These are phyloP conservation scores for Aporrectodea caliginosa DNA, from an alignment of 1,140 invertebrate species.

Conservation along the genomic window DNA sequence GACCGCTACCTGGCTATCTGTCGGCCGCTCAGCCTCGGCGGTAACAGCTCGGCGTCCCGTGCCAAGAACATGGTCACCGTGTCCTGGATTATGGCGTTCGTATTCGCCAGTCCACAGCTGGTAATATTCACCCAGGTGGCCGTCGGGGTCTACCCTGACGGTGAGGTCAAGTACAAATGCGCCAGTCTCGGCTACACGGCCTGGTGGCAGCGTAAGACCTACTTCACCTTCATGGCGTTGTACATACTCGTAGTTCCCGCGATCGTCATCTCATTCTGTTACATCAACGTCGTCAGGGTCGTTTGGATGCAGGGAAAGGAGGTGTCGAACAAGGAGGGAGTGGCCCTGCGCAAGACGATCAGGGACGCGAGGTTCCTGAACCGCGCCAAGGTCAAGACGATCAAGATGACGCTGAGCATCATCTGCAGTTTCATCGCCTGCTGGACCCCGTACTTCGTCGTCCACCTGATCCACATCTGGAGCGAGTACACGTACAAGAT, in stretches of 20 bases:
- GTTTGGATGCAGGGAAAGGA: conserved; percentile 48
- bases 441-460: conserved; percentile 58
- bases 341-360: conserved; percentile 39
- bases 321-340: conserved; percentile 31
- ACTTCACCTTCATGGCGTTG: conserved; percentile 54
- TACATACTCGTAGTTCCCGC: conserved; percentile 55
- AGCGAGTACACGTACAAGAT: conserved; percentile 53
- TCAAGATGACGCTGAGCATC: conserved; percentile 57
- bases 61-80: conserved; percentile 46
- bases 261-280: conserved; percentile 55
- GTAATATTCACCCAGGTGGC: conserved; percentile 55
- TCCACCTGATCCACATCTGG: conserved; percentile 53
- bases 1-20: conserved; percentile 58
- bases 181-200: conserved; percentile 54
- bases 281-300: conserved; percentile 54
- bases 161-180: conserved; percentile 46
- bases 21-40: conserved; percentile 51
- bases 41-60: conserved; percentile 37
- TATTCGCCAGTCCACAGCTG: conserved; percentile 56
- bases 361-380: conserved; percentile 44
- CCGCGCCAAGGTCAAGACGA: conserved; percentile 56
- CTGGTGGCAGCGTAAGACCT: conserved; percentile 55
- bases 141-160: conserved; percentile 40
- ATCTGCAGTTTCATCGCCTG: conserved; percentile 55
- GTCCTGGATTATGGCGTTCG: conserved; percentile 55